These are phyloP conservation scores for Atractosteus spatula DNA, from an alignment of 2,113 vertebrate species.

Conservation along the genomic window DNA sequence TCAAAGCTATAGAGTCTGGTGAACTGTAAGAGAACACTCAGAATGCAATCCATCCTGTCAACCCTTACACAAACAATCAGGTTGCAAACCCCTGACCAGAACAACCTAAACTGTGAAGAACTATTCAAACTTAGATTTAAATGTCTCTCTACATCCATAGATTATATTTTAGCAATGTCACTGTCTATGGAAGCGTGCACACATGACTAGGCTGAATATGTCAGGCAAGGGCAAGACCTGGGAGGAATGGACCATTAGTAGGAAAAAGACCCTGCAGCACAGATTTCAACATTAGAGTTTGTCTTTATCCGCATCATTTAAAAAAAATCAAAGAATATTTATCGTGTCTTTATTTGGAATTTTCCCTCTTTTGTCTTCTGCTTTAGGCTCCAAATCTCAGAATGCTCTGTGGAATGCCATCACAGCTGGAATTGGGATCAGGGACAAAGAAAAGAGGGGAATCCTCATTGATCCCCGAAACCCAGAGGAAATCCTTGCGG, in stretches of 20 bases:
- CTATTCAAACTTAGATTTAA: too few relatives aligned
- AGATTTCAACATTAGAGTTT: too few relatives aligned
- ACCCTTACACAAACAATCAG: too few relatives aligned
- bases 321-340: not conserved
- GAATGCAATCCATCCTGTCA: too few relatives aligned
- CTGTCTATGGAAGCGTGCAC: too few relatives aligned
- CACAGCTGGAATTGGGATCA: conserved; percentile 75
- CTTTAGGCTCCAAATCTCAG: conserved; percentile 90
- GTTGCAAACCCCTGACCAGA: too few relatives aligned
- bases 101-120: too few relatives aligned
- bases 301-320: not conserved
- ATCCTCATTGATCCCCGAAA: conserved; percentile 72
- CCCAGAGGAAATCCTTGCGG: conserved; percentile 88
- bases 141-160: too few relatives aligned
- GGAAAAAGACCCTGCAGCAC: not conserved
- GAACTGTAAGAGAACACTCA: too few relatives aligned
- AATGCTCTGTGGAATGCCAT: conserved; percentile 86
- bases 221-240: not conserved
- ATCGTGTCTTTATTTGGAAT: not conserved
- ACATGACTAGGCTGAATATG: not conserved
- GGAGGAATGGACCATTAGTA: not conserved
- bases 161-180: too few relatives aligned
- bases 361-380: not conserved
- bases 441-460: conserved; percentile 68
- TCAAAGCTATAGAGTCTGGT: too few relatives aligned